phyloP scores from a whole-genome alignment of 64 coral and sea anemone genomes.

The Stichodactyla mertensii region DNA sequence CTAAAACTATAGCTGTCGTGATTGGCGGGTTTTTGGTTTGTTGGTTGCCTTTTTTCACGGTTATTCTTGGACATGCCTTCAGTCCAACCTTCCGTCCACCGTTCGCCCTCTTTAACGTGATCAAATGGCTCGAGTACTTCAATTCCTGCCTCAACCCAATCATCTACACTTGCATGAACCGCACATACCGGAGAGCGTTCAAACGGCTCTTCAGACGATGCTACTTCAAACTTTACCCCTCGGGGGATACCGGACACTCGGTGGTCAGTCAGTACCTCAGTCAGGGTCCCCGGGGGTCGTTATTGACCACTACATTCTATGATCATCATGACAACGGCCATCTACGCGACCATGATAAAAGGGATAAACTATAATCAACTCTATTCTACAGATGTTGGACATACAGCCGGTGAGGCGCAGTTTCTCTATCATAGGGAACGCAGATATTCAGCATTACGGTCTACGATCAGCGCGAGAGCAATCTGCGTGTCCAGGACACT shows the following conservation, averaged over 20 bases:
- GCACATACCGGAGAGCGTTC: constrained; percentile 68
- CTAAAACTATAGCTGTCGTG: constrained; percentile 82
- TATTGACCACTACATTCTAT: constrained; percentile 20
- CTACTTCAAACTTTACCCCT: constrained; percentile 12
- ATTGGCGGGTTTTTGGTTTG: constrained; percentile 82
- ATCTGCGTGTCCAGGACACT: neutral
- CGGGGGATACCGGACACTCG: neutral
- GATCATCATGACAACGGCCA: neutral
- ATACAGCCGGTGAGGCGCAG: too few relatives aligned
- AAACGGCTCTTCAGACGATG: constrained; percentile 54
- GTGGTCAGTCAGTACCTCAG: constrained; percentile 8
- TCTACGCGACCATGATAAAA: neutral
- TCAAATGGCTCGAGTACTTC: constrained; percentile 83
- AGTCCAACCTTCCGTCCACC: constrained; percentile 10
- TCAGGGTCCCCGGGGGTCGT: constrained; percentile 1
- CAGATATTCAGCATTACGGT: neutral
- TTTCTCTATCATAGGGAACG: neutral
- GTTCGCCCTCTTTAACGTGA: constrained; percentile 39
- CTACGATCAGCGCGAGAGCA: neutral
- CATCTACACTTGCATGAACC: constrained; percentile 85
- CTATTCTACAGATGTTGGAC: neutral
- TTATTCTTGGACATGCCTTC: constrained; percentile 62
- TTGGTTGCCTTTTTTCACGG: constrained; percentile 73
- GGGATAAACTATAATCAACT: neutral
- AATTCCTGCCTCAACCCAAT: constrained; percentile 84